These are phyloP conservation scores for Bujurquina vittata DNA, from an alignment of 2,113 vertebrate species.

Conservation along the genomic window DNA sequence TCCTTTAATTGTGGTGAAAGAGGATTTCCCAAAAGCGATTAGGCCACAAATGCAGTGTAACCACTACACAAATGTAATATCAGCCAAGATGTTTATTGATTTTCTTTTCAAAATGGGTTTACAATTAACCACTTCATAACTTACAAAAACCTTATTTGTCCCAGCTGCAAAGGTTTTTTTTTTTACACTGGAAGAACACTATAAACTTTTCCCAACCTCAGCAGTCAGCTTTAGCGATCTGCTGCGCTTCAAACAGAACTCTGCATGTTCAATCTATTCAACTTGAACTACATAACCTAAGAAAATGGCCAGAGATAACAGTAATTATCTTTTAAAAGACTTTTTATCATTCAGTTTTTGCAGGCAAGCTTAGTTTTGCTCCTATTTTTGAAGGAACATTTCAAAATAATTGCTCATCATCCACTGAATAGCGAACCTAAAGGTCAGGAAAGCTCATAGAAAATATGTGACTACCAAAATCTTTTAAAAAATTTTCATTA, in stretches of 20 bases:
- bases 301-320: background rate
- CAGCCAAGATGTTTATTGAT: background rate
- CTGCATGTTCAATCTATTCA: background rate
- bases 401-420: conserved; percentile 49
- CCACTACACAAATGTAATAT: too few species aligned
- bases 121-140: background rate
- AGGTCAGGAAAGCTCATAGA: conserved; percentile 48
- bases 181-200: background rate
- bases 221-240: background rate
- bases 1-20: background rate
- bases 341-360: background rate
- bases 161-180: background rate
- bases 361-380: background rate
- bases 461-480: conserved; percentile 4
- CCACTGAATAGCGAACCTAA: conserved; percentile 6
- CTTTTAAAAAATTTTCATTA: background rate
- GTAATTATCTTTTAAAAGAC: background rate
- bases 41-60: too few species aligned
- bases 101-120: background rate
- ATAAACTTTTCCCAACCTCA: background rate
- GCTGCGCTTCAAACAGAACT: background rate
- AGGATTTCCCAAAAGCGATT: too few species aligned
- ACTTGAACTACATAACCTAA: conserved; percentile 19
- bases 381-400: conserved; percentile 41
- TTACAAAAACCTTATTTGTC: background rate